These are phyloP conservation scores for Crocallis elinguaria DNA, from an alignment of 2,888 invertebrate species.

Conservation along the genomic window DNA sequence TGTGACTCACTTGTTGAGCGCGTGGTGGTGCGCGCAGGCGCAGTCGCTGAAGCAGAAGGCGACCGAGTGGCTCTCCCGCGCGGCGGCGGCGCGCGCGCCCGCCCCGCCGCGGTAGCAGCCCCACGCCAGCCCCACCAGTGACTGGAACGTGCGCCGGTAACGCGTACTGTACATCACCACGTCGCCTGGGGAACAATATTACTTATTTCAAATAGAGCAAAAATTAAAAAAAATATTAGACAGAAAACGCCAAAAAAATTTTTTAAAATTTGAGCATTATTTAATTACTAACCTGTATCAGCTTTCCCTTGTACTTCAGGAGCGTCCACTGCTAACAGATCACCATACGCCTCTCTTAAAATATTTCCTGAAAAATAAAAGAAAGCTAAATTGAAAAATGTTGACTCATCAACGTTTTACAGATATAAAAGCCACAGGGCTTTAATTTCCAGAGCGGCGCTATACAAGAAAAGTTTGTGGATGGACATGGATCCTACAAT, in stretches of 20 bases:
- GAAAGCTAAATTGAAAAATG: neutral
- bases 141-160: conserved; percentile 95
- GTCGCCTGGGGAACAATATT: conserved; percentile 74
- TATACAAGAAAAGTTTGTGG: too few relatives aligned
- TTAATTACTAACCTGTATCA: conserved; percentile 54
- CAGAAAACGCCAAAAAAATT: too few relatives aligned
- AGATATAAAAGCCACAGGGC: too few relatives aligned
- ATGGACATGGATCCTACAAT: too few relatives aligned
- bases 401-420: too few relatives aligned
- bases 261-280: too few relatives aligned
- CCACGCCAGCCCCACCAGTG: conserved; percentile 88
- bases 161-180: conserved; percentile 91
- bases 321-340: conserved; percentile 62
- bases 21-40: conserved; percentile 89
- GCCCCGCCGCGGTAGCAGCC: conserved; percentile 86
- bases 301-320: conserved; percentile 65
- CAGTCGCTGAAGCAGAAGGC: conserved; percentile 95
- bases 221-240: too few relatives aligned
- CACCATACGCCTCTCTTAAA: conserved; percentile 70
- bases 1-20: conserved; percentile 75
- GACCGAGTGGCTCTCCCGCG: conserved; percentile 91
- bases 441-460: too few relatives aligned
- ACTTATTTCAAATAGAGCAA: too few relatives aligned
- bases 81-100: conserved; percentile 85
- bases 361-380: conserved; percentile 65